Conservation (phyloP, 2,888 invertebrate genomes). For the Drosophila mulleri region DNA sequence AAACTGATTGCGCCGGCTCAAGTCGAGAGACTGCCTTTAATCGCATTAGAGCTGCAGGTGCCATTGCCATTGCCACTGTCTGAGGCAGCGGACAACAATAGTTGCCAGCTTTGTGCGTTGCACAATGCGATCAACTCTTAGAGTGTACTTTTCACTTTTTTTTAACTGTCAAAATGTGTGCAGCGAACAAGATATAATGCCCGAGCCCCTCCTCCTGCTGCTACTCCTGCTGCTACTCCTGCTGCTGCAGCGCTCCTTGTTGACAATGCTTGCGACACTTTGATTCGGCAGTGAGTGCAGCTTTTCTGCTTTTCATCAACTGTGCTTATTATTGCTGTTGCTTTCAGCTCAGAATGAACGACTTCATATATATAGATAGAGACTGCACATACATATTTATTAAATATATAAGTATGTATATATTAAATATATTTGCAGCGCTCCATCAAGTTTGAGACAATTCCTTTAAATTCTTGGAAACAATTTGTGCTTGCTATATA, state of each 20-base stretch:
- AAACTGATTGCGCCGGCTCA: slow-evolving; percentile 25
- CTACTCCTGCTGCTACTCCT: not conserved
- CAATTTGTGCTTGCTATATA: too few relatives aligned
- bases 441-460: too few relatives aligned
- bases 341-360: not conserved
- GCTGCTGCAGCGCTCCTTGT: not conserved
- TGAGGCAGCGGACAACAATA: not conserved
- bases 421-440: too few relatives aligned
- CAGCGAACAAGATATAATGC: slow-evolving; percentile 65
- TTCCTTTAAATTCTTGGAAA: too few relatives aligned
- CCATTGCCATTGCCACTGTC: slow-evolving; percentile 6
- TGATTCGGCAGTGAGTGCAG: slow-evolving; percentile 5
- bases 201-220: not conserved
- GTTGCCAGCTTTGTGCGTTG: not conserved
- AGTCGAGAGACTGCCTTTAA: slow-evolving; percentile 15
- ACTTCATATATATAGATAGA: not conserved
- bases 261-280: slow-evolving; percentile 17
- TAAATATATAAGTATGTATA: too few relatives aligned
- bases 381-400: too few relatives aligned
- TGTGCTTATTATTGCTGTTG: slow-evolving; percentile 43
- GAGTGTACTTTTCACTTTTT: not conserved
- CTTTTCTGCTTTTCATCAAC: slow-evolving; percentile 44
- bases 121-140: slow-evolving; percentile 19
- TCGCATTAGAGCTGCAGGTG: slow-evolving; percentile 26
- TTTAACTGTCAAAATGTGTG: slow-evolving; percentile 60